Percentiles rank a stretch among this genome's conserved stretches.
These are phyloP conservation scores for Trichechus manatus DNA, from an alignment of 2,113 vertebrate genomes.

Conservation along the genomic window DNA sequence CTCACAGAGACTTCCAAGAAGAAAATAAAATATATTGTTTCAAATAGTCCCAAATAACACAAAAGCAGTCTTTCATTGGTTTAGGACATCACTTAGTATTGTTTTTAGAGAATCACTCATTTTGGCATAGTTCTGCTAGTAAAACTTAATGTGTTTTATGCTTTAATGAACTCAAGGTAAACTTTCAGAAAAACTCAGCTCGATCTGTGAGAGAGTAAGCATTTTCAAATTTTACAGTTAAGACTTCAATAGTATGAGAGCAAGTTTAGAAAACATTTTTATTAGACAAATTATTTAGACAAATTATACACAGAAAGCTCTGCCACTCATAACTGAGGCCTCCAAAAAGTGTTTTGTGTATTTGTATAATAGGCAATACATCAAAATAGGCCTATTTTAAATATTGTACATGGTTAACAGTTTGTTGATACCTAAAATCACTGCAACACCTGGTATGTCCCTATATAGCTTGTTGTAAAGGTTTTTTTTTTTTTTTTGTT, in stretches of 20 bases:
- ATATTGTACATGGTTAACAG: slow-evolving; percentile 97
- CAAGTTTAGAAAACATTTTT: slow-evolving; percentile 99
- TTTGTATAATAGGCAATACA: slow-evolving; percentile 99
- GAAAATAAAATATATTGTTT: slow-evolving; percentile 58
- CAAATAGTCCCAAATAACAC: neutral
- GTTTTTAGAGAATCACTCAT: neutral
- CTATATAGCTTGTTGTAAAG: slow-evolving; percentile 87
- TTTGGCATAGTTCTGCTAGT: neutral
- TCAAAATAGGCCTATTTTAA: slow-evolving; percentile 99
- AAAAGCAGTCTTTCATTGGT: neutral
- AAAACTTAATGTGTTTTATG: slow-evolving; percentile 14
- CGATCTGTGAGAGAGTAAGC: slow-evolving; percentile 40
- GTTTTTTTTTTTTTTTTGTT: slow-evolving; percentile 63
- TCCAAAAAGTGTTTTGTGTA: slow-evolving; percentile 96
- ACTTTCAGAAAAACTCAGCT: slow-evolving; percentile 52
- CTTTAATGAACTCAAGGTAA: slow-evolving; percentile 38
- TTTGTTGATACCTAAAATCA: slow-evolving; percentile 92
- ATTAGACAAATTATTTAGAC: slow-evolving; percentile 99
- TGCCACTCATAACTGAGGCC: slow-evolving; percentile 99
- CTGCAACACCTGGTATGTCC: slow-evolving; percentile 96
- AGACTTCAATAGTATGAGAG: slow-evolving; percentile 80
- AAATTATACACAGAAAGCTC: slow-evolving; percentile 99
- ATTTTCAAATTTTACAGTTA: slow-evolving; percentile 68
- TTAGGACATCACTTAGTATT: neutral
- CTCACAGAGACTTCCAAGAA: slow-evolving; percentile 48